Evolutionary conservation across 2,113 vertebrate species (phyloP).

Genomic region (Nesogale talazaci): DNA sequence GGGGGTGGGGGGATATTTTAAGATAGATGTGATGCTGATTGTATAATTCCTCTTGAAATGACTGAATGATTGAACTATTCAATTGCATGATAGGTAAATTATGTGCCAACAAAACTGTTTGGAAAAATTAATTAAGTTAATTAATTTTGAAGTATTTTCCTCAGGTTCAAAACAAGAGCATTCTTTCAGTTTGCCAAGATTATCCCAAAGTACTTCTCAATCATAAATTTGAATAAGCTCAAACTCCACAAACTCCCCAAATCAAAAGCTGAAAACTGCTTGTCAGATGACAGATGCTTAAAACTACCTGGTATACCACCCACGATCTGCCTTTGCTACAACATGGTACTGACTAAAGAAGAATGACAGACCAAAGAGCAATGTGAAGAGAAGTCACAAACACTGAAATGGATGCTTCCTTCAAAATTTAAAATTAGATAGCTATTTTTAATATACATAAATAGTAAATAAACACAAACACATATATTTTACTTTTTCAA

Average conservation of each 20-base stretch:
- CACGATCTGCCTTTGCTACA: not conserved
- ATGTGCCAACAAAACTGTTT: too few relatives aligned
- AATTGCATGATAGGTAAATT: too few relatives aligned
- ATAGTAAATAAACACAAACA: not conserved
- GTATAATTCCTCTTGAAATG: too few relatives aligned
- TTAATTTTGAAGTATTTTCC: not conserved
- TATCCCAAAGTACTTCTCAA: not conserved
- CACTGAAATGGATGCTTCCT: not conserved
- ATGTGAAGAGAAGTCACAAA: not conserved
- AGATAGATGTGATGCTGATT: too few relatives aligned
- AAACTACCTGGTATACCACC: not conserved
- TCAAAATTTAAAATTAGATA: not conserved
- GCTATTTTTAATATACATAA: not conserved
- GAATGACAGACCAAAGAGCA: slow-evolving; percentile 2
- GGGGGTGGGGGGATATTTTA: too few relatives aligned
- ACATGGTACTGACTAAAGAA: too few relatives aligned
- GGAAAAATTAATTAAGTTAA: not conserved
- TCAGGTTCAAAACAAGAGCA: not conserved
- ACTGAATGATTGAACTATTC: too few relatives aligned
- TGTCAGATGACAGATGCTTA: not conserved
- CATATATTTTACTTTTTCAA: not conserved
- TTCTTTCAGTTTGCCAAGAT: not conserved
- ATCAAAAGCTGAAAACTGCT: not conserved
- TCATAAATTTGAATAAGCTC: slow-evolving; percentile 2
- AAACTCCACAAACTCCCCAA: not conserved